phyloP scores from a whole-genome alignment of 2,888 invertebrate genomes.

The Harmothoe impar region DNA sequence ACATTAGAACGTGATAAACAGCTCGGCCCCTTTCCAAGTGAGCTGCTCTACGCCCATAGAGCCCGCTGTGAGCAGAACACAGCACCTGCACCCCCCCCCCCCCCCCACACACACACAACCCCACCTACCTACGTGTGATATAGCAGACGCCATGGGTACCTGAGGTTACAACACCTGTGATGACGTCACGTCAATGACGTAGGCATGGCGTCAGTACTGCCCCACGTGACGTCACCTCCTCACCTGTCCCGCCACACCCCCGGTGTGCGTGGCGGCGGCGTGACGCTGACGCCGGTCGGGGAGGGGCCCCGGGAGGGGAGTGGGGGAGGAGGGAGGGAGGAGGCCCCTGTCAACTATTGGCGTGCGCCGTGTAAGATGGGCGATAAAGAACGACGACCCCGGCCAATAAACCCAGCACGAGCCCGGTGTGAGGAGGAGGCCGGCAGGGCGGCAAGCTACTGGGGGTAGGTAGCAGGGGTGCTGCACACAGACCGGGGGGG shows the following conservation, averaged over 20 bases:
- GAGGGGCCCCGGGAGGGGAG: not conserved
- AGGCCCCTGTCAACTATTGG: not conserved
- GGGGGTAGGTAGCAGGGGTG: not conserved
- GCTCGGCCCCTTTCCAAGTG: too few species aligned
- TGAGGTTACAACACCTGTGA: not conserved
- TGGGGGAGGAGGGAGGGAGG: not conserved
- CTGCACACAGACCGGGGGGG: not conserved
- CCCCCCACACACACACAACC: too few species aligned
- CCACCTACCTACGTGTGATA: too few species aligned
- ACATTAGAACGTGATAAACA: too few species aligned
- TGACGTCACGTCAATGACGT: constrained; percentile 8
- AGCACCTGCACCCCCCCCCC: too few species aligned
- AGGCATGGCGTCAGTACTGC: constrained; percentile 11
- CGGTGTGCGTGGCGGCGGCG: not conserved
- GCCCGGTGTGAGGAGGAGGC: not conserved
- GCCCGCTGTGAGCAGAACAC: too few species aligned
- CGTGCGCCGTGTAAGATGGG: constrained; percentile 21
- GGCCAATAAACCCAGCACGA: not conserved
- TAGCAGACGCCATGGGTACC: not conserved
- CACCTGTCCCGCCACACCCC: not conserved
- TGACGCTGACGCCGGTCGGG: not conserved
- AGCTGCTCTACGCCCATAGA: too few species aligned
- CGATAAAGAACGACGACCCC: not conserved
- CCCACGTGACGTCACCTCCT: not conserved
- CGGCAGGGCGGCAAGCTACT: not conserved